Base-by-base conservation (phyloP, 1,140 invertebrate genomes). In the Heterodera schachtii region DNA sequence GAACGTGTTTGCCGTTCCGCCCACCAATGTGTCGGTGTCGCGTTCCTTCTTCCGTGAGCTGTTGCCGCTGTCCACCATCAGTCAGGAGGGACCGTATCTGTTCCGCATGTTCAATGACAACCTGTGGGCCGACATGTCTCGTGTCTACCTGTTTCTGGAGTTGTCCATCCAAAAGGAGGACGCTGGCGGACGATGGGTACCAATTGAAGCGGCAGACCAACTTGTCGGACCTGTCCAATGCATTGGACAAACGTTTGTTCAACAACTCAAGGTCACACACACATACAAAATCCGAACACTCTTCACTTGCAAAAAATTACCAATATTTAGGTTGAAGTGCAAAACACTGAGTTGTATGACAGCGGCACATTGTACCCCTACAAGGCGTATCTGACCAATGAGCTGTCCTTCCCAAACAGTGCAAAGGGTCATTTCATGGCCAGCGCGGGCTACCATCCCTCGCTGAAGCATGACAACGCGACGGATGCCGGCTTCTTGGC, bases 181-280 rank as follows among this genome's bases (percentile, higher is more conserved):
- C 8, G 47, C 64, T 57, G 57, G 31, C 31, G 31, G 46, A 21
- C 41, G 69, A 16, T 46, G 67, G 43, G 69, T 11, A 31, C 41
- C 77, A 43, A 44, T 82, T 5, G 69, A 46, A 16, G 82, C 46
- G 6, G 73, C 5, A 5, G 57, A 60, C 16, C 11, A 5, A 21
- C 52, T 16, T 41, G 46, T 84, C 70, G 82, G 52, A 11, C 2
- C 82, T 16, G 73, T 85, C 49, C 82, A 83, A 73, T 52, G 21
- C 7, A 84, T 83, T 81, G 82, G 82, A 2, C 83, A 73, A 4
- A 83, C 83, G 19, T 83, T 85, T 82, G 47, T 84, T 43, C 83
- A 75, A 52, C 83, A 83, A 60, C 43, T 83, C 11, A 84, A 84
- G 19, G 76, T 83, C 9, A 79, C 16, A 60, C 52, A 81, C 47